Conservation (phyloP, 2,797 vertebrate species). For the Podarcis lilfordi region DNA sequence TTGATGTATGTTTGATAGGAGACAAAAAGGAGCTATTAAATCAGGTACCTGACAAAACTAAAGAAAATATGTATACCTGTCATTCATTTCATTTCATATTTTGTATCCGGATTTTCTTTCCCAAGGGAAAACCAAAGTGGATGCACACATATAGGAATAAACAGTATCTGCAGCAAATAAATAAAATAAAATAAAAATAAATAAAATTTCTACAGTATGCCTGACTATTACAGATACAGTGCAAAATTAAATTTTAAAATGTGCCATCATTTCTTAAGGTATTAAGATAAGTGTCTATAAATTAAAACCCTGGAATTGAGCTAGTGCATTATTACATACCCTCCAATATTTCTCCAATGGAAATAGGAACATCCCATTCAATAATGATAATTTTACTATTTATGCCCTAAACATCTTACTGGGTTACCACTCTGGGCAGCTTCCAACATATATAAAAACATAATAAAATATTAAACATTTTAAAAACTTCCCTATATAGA, state of each 20-base stretch:
- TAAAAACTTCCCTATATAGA: too few relatives aligned
- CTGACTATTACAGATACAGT: neutral
- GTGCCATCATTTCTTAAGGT: neutral
- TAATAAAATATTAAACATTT: too few relatives aligned
- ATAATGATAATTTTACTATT: too few relatives aligned
- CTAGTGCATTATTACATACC: neutral
- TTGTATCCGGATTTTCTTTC: neutral
- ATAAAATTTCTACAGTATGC: conserved; percentile 20
- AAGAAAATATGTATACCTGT: neutral
- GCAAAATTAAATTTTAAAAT: conserved; percentile 24
- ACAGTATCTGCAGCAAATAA: neutral
- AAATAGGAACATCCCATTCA: too few relatives aligned
- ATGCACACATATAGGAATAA: neutral
- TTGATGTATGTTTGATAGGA: conserved; percentile 1
- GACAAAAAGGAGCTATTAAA: neutral
- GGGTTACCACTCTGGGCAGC: too few relatives aligned
- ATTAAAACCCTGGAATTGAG: conserved; percentile 29
- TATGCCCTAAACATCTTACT: too few relatives aligned
- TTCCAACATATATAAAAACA: too few relatives aligned
- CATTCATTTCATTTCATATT: neutral
- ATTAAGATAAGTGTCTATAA: neutral
- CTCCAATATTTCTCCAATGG: too few relatives aligned
- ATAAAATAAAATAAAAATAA: neutral
- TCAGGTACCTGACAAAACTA: conserved; percentile 21
- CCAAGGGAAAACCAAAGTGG: neutral